Evolutionary conservation across 2,113 vertebrate genomes (phyloP).

Genomic region (Variabilichromis moorii): DNA sequence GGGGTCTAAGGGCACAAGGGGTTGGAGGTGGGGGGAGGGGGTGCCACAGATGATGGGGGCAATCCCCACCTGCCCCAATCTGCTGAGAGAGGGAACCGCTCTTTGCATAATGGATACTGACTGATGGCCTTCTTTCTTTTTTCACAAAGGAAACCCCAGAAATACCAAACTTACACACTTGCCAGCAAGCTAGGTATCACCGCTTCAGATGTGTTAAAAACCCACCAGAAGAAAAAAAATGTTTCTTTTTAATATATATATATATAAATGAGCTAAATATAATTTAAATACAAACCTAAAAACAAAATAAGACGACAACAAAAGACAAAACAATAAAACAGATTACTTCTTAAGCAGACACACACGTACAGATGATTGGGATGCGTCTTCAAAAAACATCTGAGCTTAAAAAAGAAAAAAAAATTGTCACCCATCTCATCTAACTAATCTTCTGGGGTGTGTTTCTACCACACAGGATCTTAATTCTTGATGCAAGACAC

Average conservation of each 20-base stretch:
- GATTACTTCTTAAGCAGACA: conserved; percentile 18
- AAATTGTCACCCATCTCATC: background rate
- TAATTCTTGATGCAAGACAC: conserved; percentile 78
- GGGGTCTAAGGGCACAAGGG: conserved; percentile 58
- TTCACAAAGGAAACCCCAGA: conserved; percentile 29
- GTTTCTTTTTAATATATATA: background rate
- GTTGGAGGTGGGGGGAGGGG: background rate
- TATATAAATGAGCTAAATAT: conserved; percentile 46
- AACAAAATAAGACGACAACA: conserved; percentile 28
- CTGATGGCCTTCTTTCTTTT: background rate
- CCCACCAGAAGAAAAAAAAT: background rate
- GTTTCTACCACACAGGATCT: conserved; percentile 48
- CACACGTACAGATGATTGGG: conserved; percentile 6
- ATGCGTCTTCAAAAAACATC: background rate
- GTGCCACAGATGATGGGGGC: conserved; percentile 10
- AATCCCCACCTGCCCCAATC: conserved; percentile 33
- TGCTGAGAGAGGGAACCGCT: conserved; percentile 31
- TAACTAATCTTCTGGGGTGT: conserved; percentile 7
- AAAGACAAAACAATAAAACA: conserved; percentile 12
- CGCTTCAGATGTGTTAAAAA: conserved; percentile 24
- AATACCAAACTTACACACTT: conserved; percentile 58
- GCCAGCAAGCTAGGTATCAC: conserved; percentile 54
- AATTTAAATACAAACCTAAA: conserved; percentile 64
- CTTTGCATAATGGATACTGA: conserved; percentile 58
- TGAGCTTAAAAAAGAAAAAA: background rate